These are phyloP conservation scores for Crotalus horridus DNA, from an alignment of 2,113 vertebrate genomes.

Conservation along the genomic window DNA sequence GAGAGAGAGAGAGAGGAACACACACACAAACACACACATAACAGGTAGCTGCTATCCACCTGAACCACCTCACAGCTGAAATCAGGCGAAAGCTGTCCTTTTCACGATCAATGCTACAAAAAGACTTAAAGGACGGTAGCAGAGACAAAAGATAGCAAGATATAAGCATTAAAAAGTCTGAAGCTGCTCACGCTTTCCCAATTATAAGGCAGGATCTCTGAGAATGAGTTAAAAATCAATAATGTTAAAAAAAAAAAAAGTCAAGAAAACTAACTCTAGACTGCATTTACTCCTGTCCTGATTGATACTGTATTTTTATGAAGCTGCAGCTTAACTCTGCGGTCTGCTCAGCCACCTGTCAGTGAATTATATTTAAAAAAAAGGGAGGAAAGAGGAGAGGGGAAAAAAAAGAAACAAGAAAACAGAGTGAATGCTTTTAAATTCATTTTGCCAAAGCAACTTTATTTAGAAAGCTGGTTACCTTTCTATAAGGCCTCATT, in stretches of 20 bases:
- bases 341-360: slow-evolving; percentile 47
- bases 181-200: slow-evolving; percentile 31
- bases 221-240: slow-evolving; percentile 55
- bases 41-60: not conserved
- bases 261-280: slow-evolving; percentile 24
- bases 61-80: not conserved
- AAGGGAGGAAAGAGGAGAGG: not conserved
- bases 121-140: slow-evolving; percentile 8
- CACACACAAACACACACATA: too few relatives aligned
- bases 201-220: slow-evolving; percentile 27
- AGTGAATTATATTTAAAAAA: slow-evolving; percentile 4
- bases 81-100: not conserved
- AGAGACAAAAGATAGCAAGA: slow-evolving; percentile 33
- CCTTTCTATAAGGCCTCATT: slow-evolving; percentile 78
- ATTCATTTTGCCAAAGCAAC: slow-evolving; percentile 69
- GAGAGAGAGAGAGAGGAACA: too few relatives aligned
- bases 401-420: not conserved
- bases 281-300: slow-evolving; percentile 35
- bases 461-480: slow-evolving; percentile 79
- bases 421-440: slow-evolving; percentile 51
- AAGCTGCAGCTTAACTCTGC: slow-evolving; percentile 24
- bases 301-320: accelerated
- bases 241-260: not conserved
- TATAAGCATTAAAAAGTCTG: slow-evolving; percentile 23
- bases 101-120: slow-evolving; percentile 35